Evolutionary conservation across 2,888 invertebrate species (phyloP).

Genomic region (Glyphotaelius pellucidus): DNA sequence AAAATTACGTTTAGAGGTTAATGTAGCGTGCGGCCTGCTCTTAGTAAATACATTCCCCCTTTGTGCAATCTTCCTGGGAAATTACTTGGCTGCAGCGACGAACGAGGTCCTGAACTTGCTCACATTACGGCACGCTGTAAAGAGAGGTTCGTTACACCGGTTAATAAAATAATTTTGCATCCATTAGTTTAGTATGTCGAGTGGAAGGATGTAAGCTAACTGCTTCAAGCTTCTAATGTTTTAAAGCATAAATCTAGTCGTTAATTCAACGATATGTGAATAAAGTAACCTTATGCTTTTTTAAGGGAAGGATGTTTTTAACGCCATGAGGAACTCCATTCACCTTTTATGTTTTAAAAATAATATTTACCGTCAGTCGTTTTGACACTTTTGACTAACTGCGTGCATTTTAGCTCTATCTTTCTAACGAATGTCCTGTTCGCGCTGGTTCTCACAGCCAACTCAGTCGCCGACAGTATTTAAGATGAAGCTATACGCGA

Average conservation of each 20-base stretch:
- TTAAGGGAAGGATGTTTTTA: neutral
- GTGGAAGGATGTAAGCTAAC: neutral
- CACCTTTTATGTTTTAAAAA: neutral
- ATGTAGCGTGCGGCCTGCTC: constrained; percentile 13
- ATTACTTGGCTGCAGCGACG: neutral
- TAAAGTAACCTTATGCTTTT: too few relatives aligned
- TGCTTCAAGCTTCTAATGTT: neutral
- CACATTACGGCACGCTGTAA: neutral
- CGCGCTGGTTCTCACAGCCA: too few relatives aligned
- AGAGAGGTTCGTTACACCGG: neutral
- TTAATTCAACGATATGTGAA: neutral
- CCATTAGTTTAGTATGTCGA: neutral
- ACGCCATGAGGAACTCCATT: neutral
- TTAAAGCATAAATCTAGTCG: neutral
- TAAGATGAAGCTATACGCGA: too few relatives aligned
- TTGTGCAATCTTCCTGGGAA: constrained; percentile 29
- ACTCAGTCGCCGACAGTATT: too few relatives aligned
- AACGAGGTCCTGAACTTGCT: neutral
- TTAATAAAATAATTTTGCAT: neutral
- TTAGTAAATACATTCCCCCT: neutral
- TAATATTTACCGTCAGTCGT: too few relatives aligned
- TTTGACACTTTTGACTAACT: too few relatives aligned
- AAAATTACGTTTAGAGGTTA: constrained; percentile 25
- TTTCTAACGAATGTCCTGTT: too few relatives aligned
- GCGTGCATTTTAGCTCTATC: too few relatives aligned